A percentile compares a stretch with the other conserved stretches of the same genome.
Evolutionary conservation across 1,140 invertebrate genomes (phyloP).

Genomic region (Euwallacea similis): DNA sequence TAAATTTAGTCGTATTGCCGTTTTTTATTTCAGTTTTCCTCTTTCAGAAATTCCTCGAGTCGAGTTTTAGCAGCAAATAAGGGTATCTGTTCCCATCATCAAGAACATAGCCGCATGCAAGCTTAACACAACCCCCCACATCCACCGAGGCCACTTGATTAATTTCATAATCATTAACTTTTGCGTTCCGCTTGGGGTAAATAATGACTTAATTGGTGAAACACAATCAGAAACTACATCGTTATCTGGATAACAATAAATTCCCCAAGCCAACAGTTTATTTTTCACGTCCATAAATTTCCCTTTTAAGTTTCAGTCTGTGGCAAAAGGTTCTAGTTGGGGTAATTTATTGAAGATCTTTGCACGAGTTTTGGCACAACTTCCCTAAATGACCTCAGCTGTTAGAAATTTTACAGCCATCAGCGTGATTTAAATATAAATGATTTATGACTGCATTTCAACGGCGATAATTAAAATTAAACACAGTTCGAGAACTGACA

Average conservation of each 20-base stretch:
- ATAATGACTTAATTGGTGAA: conserved; percentile 37
- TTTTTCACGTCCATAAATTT: conserved; percentile 33
- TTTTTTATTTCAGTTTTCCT: too few species aligned
- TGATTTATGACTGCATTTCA: conserved; percentile 12
- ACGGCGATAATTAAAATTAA: conserved; percentile 18
- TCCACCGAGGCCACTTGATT: conserved; percentile 15
- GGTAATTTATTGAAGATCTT: conserved; percentile 36
- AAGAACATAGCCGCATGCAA: conserved; percentile 3
- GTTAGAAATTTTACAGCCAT: conserved; percentile 34
- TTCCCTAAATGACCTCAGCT: conserved; percentile 36
- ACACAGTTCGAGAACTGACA: neutral
- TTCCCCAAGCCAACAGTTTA: conserved; percentile 29
- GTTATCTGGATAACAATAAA: conserved; percentile 36
- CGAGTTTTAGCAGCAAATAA: neutral
- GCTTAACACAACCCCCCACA: neutral
- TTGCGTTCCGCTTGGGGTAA: conserved; percentile 26
- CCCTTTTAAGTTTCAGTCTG: conserved; percentile 32
- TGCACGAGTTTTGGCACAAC: conserved; percentile 34
- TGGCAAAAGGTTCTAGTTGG: conserved; percentile 35
- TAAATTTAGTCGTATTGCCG: too few species aligned
- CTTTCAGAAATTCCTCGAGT: too few species aligned
- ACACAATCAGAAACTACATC: conserved; percentile 35
- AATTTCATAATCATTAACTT: conserved; percentile 37
- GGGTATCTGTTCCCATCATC: conserved; percentile 9
- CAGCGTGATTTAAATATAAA: conserved; percentile 30